Percentiles rank a stretch among this genome's conserved stretches.
Evolutionary conservation across 2,113 vertebrate genomes (phyloP).

Genomic region (Spea multiplicata): DNA sequence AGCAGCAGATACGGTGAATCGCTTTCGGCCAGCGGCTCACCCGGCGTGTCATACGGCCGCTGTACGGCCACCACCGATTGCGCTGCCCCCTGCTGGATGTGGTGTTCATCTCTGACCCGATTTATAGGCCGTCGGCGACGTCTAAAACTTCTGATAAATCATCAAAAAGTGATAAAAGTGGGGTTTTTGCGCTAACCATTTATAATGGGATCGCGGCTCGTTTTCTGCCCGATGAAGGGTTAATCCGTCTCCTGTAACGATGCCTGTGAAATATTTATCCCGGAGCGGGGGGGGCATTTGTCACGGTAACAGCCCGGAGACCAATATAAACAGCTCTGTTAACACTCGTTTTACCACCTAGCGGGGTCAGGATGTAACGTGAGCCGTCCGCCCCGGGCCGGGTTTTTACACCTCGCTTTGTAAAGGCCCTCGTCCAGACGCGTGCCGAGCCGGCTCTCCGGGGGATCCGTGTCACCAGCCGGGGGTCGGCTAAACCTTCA

Average conservation of each 20-base stretch:
- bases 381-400: background rate
- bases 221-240: too few species aligned
- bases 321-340: background rate
- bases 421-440: background rate
- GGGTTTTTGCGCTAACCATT: too few species aligned
- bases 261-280: slow-evolving; percentile 24
- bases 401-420: background rate
- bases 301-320: background rate
- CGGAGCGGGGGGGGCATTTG: background rate
- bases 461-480: background rate
- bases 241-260: background rate
- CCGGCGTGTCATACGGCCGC: too few species aligned
- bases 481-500: background rate
- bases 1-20: too few species aligned
- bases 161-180: too few species aligned
- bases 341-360: slow-evolving; percentile 10
- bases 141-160: too few species aligned
- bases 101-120: too few species aligned
- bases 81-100: too few species aligned
- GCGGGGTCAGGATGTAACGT: slow-evolving; percentile 17
- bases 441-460: slow-evolving; percentile 17
- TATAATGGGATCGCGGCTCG: too few species aligned
- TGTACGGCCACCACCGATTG: too few species aligned
- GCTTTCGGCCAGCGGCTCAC: too few species aligned
- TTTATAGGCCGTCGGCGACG: too few species aligned